phyloP scores from a whole-genome alignment of 2,113 vertebrate species.

The Carollia perspicillata region DNA sequence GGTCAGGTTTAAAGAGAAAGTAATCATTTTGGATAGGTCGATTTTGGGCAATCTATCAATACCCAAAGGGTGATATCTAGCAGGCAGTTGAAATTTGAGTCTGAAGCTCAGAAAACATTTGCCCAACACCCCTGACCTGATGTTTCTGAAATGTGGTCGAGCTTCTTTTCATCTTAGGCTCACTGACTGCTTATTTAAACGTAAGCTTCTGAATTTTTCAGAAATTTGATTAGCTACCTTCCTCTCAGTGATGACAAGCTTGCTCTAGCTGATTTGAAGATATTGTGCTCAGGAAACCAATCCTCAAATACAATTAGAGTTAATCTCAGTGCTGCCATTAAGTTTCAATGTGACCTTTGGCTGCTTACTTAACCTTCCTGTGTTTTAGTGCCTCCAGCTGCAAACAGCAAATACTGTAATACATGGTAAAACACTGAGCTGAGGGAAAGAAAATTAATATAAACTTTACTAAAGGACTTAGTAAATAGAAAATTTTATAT shows the following conservation, averaged over 20 bases:
- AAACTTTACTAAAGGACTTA: conserved; percentile 49
- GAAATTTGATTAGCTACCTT: not conserved
- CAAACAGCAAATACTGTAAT: conserved; percentile 51
- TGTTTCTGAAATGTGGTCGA: not conserved
- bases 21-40: not conserved
- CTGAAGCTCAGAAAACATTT: not conserved
- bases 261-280: not conserved
- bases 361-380: not conserved
- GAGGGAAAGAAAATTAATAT: conserved; percentile 44
- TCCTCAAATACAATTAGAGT: conserved; percentile 1
- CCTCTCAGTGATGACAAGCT: not conserved
- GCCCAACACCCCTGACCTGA: not conserved
- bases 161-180: not conserved
- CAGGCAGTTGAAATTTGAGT: not conserved
- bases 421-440: not conserved
- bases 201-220: not conserved
- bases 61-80: not conserved
- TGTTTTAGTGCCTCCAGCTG: not conserved
- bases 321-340: conserved; percentile 28
- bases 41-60: not conserved
- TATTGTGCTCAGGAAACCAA: not conserved
- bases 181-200: not conserved
- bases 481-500: conserved; percentile 64
- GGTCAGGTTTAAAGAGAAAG: not conserved
- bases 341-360: conserved; percentile 7